Evolutionary conservation across 2,888 invertebrate species (phyloP).

Genomic region (Acanthococcus lagerstroemiae): DNA sequence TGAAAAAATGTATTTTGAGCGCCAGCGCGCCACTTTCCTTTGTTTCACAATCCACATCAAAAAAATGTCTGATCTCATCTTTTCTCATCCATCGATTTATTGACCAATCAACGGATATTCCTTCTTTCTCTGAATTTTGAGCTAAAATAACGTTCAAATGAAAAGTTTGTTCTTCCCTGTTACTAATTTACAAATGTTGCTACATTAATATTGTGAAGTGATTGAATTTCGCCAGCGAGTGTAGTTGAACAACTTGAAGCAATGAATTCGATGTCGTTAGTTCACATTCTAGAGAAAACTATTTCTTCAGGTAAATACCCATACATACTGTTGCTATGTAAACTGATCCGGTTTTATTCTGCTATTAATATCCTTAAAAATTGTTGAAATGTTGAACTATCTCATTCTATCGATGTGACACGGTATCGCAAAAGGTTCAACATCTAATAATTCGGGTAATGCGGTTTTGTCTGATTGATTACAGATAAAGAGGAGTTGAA

Average conservation of each 20-base stretch:
- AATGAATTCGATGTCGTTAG: slow-evolving; percentile 6
- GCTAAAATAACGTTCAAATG: background rate
- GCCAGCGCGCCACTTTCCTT: too few species aligned
- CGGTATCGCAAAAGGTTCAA: background rate
- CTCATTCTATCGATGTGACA: background rate
- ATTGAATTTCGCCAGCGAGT: too few species aligned
- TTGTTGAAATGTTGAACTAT: background rate
- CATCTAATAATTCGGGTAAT: background rate
- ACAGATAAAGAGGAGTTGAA: slow-evolving; percentile 59
- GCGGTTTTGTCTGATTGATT: slow-evolving; percentile 29
- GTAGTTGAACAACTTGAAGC: too few species aligned
- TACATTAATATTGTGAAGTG: too few species aligned
- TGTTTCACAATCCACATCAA: too few species aligned
- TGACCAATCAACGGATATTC: background rate
- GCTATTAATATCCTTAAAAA: background rate
- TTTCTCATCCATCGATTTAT: too few species aligned
- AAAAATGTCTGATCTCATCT: too few species aligned
- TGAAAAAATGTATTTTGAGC: too few species aligned
- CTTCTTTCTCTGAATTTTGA: background rate
- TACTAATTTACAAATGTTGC: too few species aligned
- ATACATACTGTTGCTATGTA: too few species aligned
- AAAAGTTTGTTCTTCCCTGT: too few species aligned
- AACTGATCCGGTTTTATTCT: background rate
- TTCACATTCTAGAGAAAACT: slow-evolving; percentile 91
- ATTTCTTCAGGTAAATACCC: slow-evolving; percentile 79